These are phyloP conservation scores for Esox niger DNA, from an alignment of 2,113 vertebrate species.

Conservation along the genomic window DNA sequence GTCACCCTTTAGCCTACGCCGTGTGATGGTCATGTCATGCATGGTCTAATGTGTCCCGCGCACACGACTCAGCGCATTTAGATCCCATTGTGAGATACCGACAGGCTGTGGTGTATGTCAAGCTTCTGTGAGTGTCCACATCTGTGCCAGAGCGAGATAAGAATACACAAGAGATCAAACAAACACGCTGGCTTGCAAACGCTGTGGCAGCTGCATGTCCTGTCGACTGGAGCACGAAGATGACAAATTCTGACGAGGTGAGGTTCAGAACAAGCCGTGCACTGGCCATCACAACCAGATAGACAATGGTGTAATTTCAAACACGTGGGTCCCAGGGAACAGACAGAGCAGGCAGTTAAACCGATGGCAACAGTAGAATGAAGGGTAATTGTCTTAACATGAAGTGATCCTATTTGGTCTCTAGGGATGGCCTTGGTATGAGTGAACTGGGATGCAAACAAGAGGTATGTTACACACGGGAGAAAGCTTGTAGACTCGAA, in stretches of 20 bases:
- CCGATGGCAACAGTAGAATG: neutral
- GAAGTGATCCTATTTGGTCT: too few species aligned
- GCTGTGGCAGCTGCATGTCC: neutral
- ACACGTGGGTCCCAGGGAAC: neutral
- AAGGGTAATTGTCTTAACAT: neutral
- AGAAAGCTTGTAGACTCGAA: too few species aligned
- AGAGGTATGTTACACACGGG: too few species aligned
- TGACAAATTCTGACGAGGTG: neutral
- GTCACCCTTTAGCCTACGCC: too few species aligned
- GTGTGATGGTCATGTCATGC: too few species aligned
- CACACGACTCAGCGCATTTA: too few species aligned
- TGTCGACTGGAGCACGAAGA: neutral
- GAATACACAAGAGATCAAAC: neutral
- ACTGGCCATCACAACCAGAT: constrained; percentile 1
- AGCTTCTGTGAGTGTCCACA: neutral
- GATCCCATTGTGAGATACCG: too few species aligned
- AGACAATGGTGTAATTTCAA: constrained; percentile 8
- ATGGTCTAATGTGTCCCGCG: too few species aligned
- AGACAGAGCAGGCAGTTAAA: neutral
- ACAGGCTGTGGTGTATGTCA: neutral
- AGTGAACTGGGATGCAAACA: too few species aligned
- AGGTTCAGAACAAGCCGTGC: neutral
- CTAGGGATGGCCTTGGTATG: too few species aligned
- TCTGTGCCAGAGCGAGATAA: neutral
- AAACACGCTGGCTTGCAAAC: neutral